phyloP scores from a whole-genome alignment of 2,888 invertebrate genomes.

The Heliconius sara region DNA sequence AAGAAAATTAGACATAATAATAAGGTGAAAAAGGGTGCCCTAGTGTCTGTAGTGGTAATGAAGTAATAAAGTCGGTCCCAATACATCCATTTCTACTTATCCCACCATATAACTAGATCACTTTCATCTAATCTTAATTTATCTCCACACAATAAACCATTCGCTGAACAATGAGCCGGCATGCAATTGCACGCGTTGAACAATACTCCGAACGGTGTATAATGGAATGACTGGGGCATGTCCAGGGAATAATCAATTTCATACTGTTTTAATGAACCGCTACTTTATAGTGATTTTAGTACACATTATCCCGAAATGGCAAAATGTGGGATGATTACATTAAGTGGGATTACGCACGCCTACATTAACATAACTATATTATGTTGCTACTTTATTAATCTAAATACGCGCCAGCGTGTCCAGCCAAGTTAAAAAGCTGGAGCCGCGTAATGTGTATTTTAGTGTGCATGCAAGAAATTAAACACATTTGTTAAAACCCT shows the following conservation, averaged over 20 bases:
- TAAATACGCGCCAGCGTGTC: too few species aligned
- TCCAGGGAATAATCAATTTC: slow-evolving; percentile 20
- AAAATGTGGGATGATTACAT: background rate
- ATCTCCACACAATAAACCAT: slow-evolving; percentile 19
- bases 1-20: too few species aligned
- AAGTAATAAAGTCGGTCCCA: background rate
- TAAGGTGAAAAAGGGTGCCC: too few species aligned
- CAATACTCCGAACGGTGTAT: background rate
- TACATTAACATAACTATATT: background rate
- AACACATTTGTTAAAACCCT: too few species aligned
- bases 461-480: too few species aligned
- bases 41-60: too few species aligned
- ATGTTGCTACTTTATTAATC: too few species aligned
- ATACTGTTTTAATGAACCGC: slow-evolving; percentile 5
- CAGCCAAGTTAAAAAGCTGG: too few species aligned
- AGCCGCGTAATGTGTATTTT: too few species aligned
- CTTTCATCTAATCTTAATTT: slow-evolving; percentile 24
- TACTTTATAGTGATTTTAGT: slow-evolving; percentile 8
- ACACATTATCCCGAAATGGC: background rate
- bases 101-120: background rate
- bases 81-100: slow-evolving; percentile 1
- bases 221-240: background rate
- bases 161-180: slow-evolving; percentile 12
- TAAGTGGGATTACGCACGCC: background rate
- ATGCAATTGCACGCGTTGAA: slow-evolving; percentile 11